Base-by-base conservation (phyloP, 1,140 invertebrate genomes). In the Bombus superbus region DNA sequence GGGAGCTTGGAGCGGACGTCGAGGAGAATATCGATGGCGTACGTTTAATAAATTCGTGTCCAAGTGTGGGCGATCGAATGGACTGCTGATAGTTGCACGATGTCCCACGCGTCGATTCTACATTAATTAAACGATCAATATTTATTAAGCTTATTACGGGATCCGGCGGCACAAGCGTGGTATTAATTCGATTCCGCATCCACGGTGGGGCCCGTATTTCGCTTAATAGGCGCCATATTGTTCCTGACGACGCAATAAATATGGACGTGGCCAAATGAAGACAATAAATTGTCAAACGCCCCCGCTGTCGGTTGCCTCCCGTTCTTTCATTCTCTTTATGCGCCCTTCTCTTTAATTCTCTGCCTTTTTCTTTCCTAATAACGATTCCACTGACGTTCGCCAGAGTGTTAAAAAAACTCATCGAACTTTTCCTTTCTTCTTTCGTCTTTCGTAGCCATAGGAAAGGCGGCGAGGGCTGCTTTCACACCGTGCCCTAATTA, bases 51-150 rank as follows among this genome's bases (percentile, higher is more conserved):
- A 88, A 91, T 89, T 87, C 79, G 76, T 47, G 38, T 18, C 53
- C 3, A 40, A 68, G 71, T 66, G 91, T 94, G 91, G 93, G 92
- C 90, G 93, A 88, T 86, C 83, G 87, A 91, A 93, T 91, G 86
- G 88, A 85, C 86, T 89, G 85, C 85, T 90, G 91, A 92, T 92
- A 89, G 88, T 83, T 83, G 83, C 38, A 32, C 69, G 71, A 32
- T 18, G 64, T 88, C 91, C 88, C 88, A 92, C 92, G 88, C 88
- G 78, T 90, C 90, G 88, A 92, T 94, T 92, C 92, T 91, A 94
- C 92, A 93, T 94, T 94, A 94, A 95, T 94, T 94, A 94, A 94
- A 95, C 92, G 93, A 95, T 95, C 93, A 94, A 95, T 95, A 95
- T 95, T 94, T 95, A 94, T 94, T 92, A 92, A 94, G 91, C 91